Base-by-base conservation (phyloP, 2,797 vertebrate genomes). In the Anas bernieri region DNA sequence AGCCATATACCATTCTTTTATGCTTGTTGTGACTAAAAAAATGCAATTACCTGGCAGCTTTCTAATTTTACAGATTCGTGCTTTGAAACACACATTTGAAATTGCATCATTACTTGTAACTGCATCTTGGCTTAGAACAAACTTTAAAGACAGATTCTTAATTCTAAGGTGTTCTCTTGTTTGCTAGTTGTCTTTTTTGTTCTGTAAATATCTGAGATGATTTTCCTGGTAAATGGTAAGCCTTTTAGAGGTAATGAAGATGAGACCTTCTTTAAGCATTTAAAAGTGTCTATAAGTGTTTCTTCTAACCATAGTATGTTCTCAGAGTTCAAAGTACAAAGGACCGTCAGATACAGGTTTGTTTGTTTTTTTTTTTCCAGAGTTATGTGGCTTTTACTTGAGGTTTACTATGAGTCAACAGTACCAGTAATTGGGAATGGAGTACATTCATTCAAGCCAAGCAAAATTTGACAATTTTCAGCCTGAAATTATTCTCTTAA, bases 41-140 rank as follows among this genome's bases (percentile, higher is more conserved):
- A n/a, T 33, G 20, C 46, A 41, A 85, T 74, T 91, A 30, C 28
- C 28, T 85, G 54, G 8, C 43, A 79, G 26, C 55, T 80, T 73
- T 69, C 81, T 92, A n/a, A 7, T 81, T 93, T 84, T 61, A 59
- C n/a, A 73, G 10, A 43, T 30, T 39, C 52, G 35, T 70, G 30
- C 61, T 91, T 95, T 70, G 81, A 83, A 91, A 80, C 17, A 68
- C 31, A 61, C 5, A 9, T 77, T 82, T 80, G 43, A 93, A 93
- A 87, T 72, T 6, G 7, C 35, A 75, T 7, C 8, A 30, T 68
- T 89, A 82, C 39, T 75, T 83, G 30, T 62, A 91, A 85, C 21
- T 61, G 41, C 22, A 61, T 63, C 46, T 77, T 87, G 30, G 9
- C 37, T 73, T 46, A 77, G 56, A 93, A 80, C 13, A 5, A 91